Conservation (phyloP, 2,888 invertebrate species). For the Tetranychus truncatus region DNA sequence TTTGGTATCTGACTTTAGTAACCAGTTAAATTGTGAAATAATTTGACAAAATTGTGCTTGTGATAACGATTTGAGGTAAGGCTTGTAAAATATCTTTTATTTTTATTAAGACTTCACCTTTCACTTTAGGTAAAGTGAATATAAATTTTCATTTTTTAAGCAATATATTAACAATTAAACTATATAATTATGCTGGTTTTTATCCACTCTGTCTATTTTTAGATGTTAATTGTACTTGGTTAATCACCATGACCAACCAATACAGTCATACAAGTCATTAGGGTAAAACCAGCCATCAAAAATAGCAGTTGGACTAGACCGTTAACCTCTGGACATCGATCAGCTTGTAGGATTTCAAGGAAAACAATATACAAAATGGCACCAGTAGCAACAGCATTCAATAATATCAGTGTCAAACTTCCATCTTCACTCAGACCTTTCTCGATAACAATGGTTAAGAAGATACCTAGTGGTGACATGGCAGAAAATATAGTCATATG, state of each 20-base stretch:
- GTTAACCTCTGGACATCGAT: constrained; percentile 9
- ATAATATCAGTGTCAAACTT: constrained; percentile 18
- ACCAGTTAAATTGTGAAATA: no score
- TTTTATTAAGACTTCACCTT: no score
- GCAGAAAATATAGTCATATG: constrained; percentile 54
- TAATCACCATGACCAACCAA: background rate
- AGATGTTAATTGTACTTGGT: background rate
- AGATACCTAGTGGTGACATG: constrained; percentile 52
- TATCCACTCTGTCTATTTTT: background rate
- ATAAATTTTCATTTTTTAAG: no score
- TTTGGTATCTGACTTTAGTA: no score
- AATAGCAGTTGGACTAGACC: constrained; percentile 1
- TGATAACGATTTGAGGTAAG: no score
- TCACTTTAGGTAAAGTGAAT: no score
- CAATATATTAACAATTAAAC: no score
- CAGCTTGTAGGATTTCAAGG: constrained; percentile 21
- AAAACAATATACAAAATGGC: constrained; percentile 23
- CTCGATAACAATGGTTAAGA: constrained; percentile 22
- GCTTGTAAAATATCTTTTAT: no score
- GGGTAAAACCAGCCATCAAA: constrained; percentile 5
- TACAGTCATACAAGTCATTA: constrained; percentile 4
- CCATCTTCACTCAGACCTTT: constrained; percentile 4
- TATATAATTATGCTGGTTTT: no score
- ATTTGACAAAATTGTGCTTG: no score
- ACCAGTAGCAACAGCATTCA: constrained; percentile 19